A percentile compares a stretch with the other conserved stretches of the same genome.
phyloP scores from a whole-genome alignment of 2,888 invertebrate species.

The Cabera pusaria region DNA sequence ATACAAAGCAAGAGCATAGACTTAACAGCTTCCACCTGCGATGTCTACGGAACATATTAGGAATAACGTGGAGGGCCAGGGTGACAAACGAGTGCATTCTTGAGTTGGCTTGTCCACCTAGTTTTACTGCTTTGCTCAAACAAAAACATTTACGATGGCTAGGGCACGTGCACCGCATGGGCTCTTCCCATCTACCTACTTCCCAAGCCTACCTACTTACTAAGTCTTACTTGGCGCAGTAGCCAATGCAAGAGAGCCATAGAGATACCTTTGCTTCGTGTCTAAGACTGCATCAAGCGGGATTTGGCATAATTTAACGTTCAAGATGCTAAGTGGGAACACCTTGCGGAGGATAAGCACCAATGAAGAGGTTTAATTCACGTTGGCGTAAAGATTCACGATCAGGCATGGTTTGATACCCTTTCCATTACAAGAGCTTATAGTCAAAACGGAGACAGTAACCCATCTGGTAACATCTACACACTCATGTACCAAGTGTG shows the following conservation, averaged over 20 bases:
- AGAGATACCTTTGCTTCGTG: background rate
- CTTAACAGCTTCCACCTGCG: constrained; percentile 14
- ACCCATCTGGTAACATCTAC: too few species aligned
- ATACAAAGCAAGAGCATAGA: constrained; percentile 14
- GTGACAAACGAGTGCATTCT: background rate
- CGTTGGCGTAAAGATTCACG: too few species aligned
- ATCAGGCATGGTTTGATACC: too few species aligned
- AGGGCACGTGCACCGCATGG: constrained; percentile 6
- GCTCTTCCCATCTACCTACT: constrained; percentile 3
- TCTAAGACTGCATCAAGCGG: background rate
- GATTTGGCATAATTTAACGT: background rate
- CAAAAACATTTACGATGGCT: constrained; percentile 1
- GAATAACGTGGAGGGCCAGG: constrained; percentile 4
- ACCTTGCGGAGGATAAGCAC: too few species aligned
- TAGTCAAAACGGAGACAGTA: too few species aligned
- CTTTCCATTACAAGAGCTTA: too few species aligned
- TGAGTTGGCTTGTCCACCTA: too few species aligned
- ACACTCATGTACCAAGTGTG: too few species aligned
- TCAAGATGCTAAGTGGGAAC: too few species aligned
- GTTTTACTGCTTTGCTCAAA: too few species aligned
- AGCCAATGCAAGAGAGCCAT: background rate
- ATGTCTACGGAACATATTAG: constrained; percentile 5
- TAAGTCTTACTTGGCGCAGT: background rate
- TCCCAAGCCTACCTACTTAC: too few species aligned
- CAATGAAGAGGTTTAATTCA: too few species aligned